Percentiles rank a stretch among this genome's conserved stretches.
These are phyloP conservation scores for Protodeltote pygarga DNA, from an alignment of 2,888 invertebrate species.

Conservation along the genomic window DNA sequence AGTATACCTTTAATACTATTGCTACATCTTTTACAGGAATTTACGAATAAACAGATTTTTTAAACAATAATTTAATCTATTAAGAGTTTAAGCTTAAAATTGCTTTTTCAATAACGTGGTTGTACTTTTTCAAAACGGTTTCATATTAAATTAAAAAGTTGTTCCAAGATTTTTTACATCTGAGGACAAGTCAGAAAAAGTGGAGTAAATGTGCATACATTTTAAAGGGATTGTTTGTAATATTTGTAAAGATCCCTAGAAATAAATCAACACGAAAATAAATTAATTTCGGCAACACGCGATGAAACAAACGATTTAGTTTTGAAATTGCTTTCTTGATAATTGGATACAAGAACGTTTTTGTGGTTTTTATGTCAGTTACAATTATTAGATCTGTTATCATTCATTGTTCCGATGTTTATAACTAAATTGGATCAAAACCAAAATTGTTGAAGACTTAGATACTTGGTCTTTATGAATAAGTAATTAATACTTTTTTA, in stretches of 20 bases:
- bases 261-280: constrained; percentile 65
- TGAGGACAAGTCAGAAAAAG: no score
- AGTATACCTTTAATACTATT: no score
- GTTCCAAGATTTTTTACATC: no score
- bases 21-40: no score
- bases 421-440: constrained; percentile 58
- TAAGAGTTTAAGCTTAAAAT: no score
- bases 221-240: constrained; percentile 4
- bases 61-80: no score
- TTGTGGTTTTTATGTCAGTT: constrained; percentile 71
- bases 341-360: constrained; percentile 66
- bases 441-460: constrained; percentile 35
- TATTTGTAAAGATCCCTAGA: constrained; percentile 54
- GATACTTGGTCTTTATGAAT: no score
- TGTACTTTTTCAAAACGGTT: no score
- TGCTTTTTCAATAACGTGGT: no score
- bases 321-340: constrained; percentile 73
- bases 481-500: no score
- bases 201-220: no score
- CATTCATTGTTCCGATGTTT: constrained; percentile 61
- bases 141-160: no score
- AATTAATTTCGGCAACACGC: constrained; percentile 83
- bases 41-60: constrained; percentile 9
- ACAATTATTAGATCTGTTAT: constrained; percentile 68
- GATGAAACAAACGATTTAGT: constrained; percentile 72